Percentiles rank a stretch among this genome's conserved stretches.
These are phyloP conservation scores for Drosophila varians DNA, from an alignment of 1,140 invertebrate genomes.

Conservation along the genomic window DNA sequence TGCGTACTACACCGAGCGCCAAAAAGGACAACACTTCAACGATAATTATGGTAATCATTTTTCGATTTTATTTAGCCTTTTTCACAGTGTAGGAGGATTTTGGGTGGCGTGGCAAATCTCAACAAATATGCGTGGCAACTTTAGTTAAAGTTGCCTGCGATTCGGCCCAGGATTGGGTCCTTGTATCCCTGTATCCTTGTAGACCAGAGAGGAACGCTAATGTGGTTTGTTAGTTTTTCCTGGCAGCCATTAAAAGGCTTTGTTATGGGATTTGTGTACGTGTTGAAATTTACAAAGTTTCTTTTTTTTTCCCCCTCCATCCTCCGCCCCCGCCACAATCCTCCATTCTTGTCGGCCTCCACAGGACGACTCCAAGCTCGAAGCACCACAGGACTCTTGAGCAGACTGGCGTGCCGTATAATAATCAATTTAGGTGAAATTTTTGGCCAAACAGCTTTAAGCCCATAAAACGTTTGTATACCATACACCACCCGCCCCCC, in stretches of 20 bases:
- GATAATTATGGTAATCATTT: too few species aligned
- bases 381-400: background rate
- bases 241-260: conserved; percentile 78
- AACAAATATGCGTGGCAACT: conserved; percentile 71
- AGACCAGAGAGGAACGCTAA: conserved; percentile 41
- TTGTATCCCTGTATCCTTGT: background rate
- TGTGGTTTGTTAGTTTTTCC: conserved; percentile 78
- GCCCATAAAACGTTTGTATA: conserved; percentile 56
- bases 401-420: conserved; percentile 40
- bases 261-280: conserved; percentile 80
- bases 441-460: conserved; percentile 68
- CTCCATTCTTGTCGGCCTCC: too few species aligned
- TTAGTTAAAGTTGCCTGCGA: conserved; percentile 52
- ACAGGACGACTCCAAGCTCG: too few species aligned
- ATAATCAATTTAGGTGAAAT: conserved; percentile 77
- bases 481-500: too few species aligned
- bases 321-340: too few species aligned
- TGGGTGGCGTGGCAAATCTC: conserved; percentile 56
- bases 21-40: background rate
- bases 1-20: background rate
- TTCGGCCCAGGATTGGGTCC: background rate
- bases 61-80: background rate
- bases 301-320: background rate
- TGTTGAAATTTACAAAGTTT: conserved; percentile 78
- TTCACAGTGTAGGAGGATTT: background rate